Conservation (phyloP, 1,140 invertebrate genomes). For the Drosophila rufa region DNA sequence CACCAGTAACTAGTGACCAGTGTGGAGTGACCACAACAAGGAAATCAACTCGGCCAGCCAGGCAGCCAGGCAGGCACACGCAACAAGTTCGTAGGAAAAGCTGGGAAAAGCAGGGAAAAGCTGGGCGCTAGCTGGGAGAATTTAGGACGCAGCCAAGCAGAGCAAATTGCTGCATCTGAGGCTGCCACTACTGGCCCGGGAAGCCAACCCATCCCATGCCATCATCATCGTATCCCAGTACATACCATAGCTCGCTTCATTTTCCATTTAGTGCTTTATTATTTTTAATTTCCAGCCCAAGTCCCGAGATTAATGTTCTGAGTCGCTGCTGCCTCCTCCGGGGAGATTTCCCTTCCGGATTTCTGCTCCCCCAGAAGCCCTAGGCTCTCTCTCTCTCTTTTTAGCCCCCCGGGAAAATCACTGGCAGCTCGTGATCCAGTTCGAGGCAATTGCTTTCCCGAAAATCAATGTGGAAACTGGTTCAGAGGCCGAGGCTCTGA, state of each 20-base stretch:
- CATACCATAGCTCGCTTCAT: slow-evolving; percentile 47
- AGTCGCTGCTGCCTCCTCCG: slow-evolving; percentile 53
- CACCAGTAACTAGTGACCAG: slow-evolving; percentile 32
- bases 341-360: slow-evolving; percentile 8
- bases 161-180: slow-evolving; percentile 75
- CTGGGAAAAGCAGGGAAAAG: slow-evolving; percentile 25
- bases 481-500: slow-evolving; percentile 5
- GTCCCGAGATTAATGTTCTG: slow-evolving; percentile 77
- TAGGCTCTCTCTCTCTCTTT: not conserved
- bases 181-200: slow-evolving; percentile 19
- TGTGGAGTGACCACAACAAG: slow-evolving; percentile 50
- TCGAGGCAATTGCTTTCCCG: slow-evolving; percentile 18
- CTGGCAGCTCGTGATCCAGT: slow-evolving; percentile 19
- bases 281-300: slow-evolving; percentile 75
- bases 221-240: not conserved
- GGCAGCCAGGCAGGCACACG: slow-evolving; percentile 30
- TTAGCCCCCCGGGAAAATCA: not conserved
- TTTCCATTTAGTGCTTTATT: slow-evolving; percentile 82
- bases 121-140: slow-evolving; percentile 1
- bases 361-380: not conserved
- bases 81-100: slow-evolving; percentile 31
- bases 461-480: slow-evolving; percentile 14
- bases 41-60: slow-evolving; percentile 40
- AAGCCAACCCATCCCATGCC: slow-evolving; percentile 9
- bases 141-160: slow-evolving; percentile 66